These are phyloP conservation scores for Prunella strophiata DNA, from an alignment of 2,797 vertebrate genomes.

Conservation along the genomic window DNA sequence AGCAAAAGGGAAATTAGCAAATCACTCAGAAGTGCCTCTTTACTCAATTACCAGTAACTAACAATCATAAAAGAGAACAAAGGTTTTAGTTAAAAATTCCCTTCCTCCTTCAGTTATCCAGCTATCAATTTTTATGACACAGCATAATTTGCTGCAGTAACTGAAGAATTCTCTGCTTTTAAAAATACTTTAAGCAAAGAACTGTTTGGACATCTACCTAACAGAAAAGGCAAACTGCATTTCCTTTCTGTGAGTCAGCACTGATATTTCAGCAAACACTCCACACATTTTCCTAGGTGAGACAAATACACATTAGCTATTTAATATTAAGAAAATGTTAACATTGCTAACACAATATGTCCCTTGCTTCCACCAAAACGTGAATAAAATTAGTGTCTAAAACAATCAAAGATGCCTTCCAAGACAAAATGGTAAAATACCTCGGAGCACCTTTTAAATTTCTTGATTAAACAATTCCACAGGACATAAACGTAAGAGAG, in stretches of 20 bases:
- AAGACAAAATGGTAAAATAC: accelerated
- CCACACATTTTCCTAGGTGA: neutral
- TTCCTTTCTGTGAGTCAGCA: neutral
- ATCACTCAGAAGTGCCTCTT: neutral
- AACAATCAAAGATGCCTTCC: neutral
- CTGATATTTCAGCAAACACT: neutral
- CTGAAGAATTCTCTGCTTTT: neutral
- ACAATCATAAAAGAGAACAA: neutral
- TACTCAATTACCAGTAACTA: neutral
- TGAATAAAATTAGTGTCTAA: neutral
- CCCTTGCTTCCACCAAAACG: neutral
- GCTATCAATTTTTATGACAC: neutral
- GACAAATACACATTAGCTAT: neutral
- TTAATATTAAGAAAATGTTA: neutral
- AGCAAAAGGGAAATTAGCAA: neutral
- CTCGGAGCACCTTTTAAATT: neutral
- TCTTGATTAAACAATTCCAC: neutral
- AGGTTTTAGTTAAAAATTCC: neutral
- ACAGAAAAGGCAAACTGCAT: neutral
- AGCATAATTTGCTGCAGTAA: neutral
- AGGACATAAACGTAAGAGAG: accelerated
- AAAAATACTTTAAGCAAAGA: neutral
- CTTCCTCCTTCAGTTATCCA: neutral
- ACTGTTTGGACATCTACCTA: neutral
- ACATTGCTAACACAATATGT: accelerated